A percentile compares a stretch with the other conserved stretches of the same genome.
These are phyloP conservation scores for Drosophila demipolita DNA, from an alignment of 2,888 invertebrate species.

Conservation along the genomic window DNA sequence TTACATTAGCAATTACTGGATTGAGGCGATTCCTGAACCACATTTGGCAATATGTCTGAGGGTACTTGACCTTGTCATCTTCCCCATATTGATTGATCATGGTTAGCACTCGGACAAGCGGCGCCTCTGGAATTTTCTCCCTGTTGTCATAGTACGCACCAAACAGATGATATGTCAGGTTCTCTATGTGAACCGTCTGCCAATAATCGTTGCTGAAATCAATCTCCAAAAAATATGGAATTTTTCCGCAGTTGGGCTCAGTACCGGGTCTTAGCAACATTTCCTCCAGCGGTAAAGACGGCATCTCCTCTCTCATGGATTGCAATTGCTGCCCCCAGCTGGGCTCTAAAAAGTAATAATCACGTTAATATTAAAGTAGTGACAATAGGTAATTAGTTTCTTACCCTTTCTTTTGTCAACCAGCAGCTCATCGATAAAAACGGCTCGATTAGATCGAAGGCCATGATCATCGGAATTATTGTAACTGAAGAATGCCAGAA, in stretches of 20 bases:
- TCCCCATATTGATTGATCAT: slow-evolving; percentile 95
- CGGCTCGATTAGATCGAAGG: background rate
- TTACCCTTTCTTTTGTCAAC: slow-evolving; percentile 40
- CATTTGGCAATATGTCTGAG: slow-evolving; percentile 91
- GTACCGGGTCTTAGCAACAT: background rate
- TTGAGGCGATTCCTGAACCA: slow-evolving; percentile 93
- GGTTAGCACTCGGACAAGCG: slow-evolving; percentile 92
- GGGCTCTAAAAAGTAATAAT: slow-evolving; percentile 24
- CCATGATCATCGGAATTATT: background rate
- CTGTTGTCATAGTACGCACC: slow-evolving; percentile 95
- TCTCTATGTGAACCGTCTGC: slow-evolving; percentile 91
- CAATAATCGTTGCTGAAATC: slow-evolving; percentile 97
- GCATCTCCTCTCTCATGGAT: slow-evolving; percentile 58
- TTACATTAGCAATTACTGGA: slow-evolving; percentile 90
- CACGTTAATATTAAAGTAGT: no score
- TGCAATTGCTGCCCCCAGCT: slow-evolving; percentile 38
- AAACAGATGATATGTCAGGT: slow-evolving; percentile 94
- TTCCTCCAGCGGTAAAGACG: slow-evolving; percentile 61
- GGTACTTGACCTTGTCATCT: slow-evolving; percentile 30
- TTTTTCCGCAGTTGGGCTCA: slow-evolving; percentile 28
- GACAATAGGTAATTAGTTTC: background rate
- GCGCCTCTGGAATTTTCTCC: slow-evolving; percentile 90
- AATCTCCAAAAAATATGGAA: slow-evolving; percentile 92
- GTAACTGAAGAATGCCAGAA: slow-evolving; percentile 15
- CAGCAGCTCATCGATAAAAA: slow-evolving; percentile 35